phyloP scores from a whole-genome alignment of 2,888 invertebrate genomes.

The Acanthococcus lagerstroemiae region DNA sequence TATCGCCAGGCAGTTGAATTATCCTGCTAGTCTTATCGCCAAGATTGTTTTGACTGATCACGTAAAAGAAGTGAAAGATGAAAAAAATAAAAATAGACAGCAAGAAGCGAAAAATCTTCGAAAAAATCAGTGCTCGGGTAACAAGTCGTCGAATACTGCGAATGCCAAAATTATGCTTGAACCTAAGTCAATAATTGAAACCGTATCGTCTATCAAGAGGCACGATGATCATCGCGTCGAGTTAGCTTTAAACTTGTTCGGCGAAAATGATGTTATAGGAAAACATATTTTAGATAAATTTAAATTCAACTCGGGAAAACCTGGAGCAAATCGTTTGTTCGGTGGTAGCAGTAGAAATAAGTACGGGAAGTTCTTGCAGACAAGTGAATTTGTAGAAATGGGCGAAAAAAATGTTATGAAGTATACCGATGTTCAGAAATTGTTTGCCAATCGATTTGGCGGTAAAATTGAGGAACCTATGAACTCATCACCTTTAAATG shows the following conservation, averaged over 20 bases:
- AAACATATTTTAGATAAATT: slow-evolving; percentile 19
- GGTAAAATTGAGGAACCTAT: no score
- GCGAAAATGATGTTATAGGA: slow-evolving; percentile 11
- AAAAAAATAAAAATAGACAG: background rate
- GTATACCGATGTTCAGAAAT: slow-evolving; percentile 5
- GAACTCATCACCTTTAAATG: no score
- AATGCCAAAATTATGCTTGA: background rate
- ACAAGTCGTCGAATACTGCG: background rate
- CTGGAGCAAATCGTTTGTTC: background rate
- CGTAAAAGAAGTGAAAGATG: background rate
- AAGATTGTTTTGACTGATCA: slow-evolving; percentile 11
- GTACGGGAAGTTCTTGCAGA: slow-evolving; percentile 8
- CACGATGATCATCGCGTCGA: slow-evolving; percentile 20
- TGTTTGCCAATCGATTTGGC: slow-evolving; percentile 5
- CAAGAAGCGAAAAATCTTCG: slow-evolving; percentile 8
- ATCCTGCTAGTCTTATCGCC: slow-evolving; percentile 8
- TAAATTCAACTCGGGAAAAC: background rate
- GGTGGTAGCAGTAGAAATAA: background rate
- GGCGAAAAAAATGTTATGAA: slow-evolving; percentile 12
- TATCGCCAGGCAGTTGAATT: background rate
- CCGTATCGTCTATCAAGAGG: background rate
- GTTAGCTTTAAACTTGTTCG: slow-evolving; percentile 21
- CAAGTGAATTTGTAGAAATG: slow-evolving; percentile 10
- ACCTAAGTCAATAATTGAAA: background rate
- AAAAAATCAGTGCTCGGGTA: background rate